Evolutionary conservation across 2,113 vertebrate species (phyloP).

Genomic region (Otolemur garnettii): DNA sequence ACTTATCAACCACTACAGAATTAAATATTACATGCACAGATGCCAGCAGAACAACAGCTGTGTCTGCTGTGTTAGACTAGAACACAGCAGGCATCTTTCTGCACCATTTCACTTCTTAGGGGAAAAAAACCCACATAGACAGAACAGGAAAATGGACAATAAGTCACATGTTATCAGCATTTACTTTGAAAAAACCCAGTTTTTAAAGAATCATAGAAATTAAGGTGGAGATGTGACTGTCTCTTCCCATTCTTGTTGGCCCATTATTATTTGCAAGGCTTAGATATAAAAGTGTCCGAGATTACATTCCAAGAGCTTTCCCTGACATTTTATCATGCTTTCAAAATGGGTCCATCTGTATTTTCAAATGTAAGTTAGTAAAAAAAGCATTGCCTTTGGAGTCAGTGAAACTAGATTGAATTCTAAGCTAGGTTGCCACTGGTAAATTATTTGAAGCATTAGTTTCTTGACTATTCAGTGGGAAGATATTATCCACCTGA

Average conservation of each 20-base stretch:
- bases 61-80: slow-evolving; percentile 5
- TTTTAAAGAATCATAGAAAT: neutral
- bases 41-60: slow-evolving; percentile 32
- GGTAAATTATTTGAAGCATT: neutral
- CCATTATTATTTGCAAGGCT: neutral
- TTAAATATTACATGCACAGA: slow-evolving; percentile 24
- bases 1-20: neutral
- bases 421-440: neutral
- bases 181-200: neutral
- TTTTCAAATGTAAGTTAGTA: slow-evolving; percentile 47
- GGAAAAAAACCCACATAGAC: neutral
- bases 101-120: slow-evolving; percentile 39
- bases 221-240: neutral
- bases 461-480: neutral
- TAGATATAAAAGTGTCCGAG: neutral
- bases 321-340: neutral
- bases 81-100: slow-evolving; percentile 48
- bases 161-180: neutral
- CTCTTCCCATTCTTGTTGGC: neutral
- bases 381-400: neutral
- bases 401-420: neutral
- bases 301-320: neutral
- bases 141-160: slow-evolving; percentile 14
- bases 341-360: neutral
- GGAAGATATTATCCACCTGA: neutral